These are phyloP conservation scores for Thecocarcelia acutangulata DNA, from an alignment of 2,888 invertebrate genomes.

Conservation along the genomic window DNA sequence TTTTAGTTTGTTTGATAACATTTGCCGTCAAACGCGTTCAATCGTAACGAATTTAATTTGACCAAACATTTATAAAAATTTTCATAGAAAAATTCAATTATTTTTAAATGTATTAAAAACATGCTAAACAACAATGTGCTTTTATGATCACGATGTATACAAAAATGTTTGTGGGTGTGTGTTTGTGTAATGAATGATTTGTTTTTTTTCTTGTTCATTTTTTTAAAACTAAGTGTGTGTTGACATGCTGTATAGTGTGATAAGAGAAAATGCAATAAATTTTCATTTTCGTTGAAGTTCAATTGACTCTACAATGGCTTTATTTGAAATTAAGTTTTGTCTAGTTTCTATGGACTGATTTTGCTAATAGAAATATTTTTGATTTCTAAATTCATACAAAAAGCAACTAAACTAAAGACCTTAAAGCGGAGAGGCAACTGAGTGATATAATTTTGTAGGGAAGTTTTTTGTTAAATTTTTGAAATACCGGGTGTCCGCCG, in stretches of 20 bases:
- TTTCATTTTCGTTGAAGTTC: too few relatives aligned
- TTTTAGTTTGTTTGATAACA: background rate
- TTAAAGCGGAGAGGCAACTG: too few relatives aligned
- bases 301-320: constrained; percentile 1
- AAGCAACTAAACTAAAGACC: too few relatives aligned
- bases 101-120: too few relatives aligned
- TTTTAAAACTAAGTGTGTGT: constrained; percentile 47
- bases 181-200: background rate
- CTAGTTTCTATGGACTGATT: too few relatives aligned
- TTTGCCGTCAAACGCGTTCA: constrained; percentile 9
- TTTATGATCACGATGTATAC: background rate
- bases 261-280: constrained; percentile 49
- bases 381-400: too few relatives aligned
- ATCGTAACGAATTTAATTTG: constrained; percentile 11
- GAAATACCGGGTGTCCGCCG: too few relatives aligned
- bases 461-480: too few relatives aligned
- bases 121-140: background rate
- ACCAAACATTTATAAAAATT: background rate
- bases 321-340: background rate
- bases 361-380: too few relatives aligned
- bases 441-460: too few relatives aligned
- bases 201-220: constrained; percentile 15
- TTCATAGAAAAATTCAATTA: too few relatives aligned
- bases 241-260: constrained; percentile 34
- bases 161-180: too few relatives aligned